These are phyloP conservation scores for Phaonia tiefii DNA, from an alignment of 2,888 invertebrate genomes.

Conservation along the genomic window DNA sequence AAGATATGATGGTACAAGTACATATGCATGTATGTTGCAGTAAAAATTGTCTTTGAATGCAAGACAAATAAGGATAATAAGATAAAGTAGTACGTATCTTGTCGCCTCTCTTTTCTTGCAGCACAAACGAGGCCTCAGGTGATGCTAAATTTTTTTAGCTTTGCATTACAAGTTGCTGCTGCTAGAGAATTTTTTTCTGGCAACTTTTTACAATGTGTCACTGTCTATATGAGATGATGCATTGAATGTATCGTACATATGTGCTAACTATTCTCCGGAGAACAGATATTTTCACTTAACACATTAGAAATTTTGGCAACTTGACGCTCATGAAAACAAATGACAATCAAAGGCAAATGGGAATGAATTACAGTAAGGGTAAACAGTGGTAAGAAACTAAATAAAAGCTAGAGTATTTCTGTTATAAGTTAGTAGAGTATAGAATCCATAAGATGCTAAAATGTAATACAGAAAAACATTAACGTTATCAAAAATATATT, in stretches of 20 bases:
- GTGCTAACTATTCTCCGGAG: slow-evolving; percentile 48
- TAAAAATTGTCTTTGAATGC: neutral
- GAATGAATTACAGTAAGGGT: no score
- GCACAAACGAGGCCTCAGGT: slow-evolving; percentile 36
- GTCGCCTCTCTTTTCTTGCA: neutral
- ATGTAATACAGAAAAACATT: no score
- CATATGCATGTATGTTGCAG: slow-evolving; percentile 1
- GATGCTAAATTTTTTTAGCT: slow-evolving; percentile 40
- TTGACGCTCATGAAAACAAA: no score
- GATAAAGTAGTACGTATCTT: slow-evolving; percentile 6
- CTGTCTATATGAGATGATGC: slow-evolving; percentile 9
- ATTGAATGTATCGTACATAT: slow-evolving; percentile 36
- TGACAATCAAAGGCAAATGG: neutral
- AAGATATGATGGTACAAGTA: slow-evolving; percentile 18
- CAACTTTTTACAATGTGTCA: neutral
- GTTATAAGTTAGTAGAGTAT: no score
- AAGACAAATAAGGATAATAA: slow-evolving; percentile 2
- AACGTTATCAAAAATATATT: no score
- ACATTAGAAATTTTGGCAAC: slow-evolving; percentile 43
- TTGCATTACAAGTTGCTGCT: slow-evolving; percentile 27
- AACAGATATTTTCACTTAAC: slow-evolving; percentile 45
- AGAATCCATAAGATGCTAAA: no score
- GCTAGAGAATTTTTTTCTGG: neutral
- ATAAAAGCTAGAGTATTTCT: no score
- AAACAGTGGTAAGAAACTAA: no score